A percentile compares a stretch with the other conserved stretches of the same genome.
Evolutionary conservation across 53 echinoderm and acorn worm genomes (phyloP).

Genomic region (Luidia sarsii): DNA sequence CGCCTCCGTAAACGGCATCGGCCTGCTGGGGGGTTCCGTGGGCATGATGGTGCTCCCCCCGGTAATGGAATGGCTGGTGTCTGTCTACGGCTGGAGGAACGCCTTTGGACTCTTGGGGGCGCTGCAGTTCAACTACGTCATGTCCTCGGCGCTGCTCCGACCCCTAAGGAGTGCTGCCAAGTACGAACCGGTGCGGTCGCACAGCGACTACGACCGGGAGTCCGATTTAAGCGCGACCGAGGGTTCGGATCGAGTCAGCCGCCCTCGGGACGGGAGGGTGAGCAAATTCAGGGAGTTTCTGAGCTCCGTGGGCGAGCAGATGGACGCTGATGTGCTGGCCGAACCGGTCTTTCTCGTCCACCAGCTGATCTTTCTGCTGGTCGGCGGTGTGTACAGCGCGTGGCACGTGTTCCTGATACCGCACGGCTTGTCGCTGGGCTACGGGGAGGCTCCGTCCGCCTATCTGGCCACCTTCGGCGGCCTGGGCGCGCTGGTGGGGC

Average conservation of each 20-base stretch:
- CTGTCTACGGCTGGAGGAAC: slow-evolving; percentile 12
- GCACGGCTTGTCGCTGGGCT: too few relatives aligned
- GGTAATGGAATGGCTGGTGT: too few relatives aligned
- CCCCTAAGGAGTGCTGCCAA: neutral
- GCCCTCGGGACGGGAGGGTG: too few relatives aligned
- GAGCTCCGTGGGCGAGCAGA: neutral
- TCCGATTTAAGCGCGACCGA: too few relatives aligned
- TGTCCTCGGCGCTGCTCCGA: slow-evolving; percentile 16
- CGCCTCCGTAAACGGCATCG: slow-evolving; percentile 10
- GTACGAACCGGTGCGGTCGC: too few relatives aligned
- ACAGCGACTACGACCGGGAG: too few relatives aligned
- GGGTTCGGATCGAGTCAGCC: too few relatives aligned
- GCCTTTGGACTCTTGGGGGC: slow-evolving; percentile 8
- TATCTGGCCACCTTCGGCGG: too few relatives aligned
- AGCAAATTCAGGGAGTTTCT: too few relatives aligned
- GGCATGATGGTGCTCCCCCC: slow-evolving; percentile 41
- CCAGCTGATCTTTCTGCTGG: neutral
- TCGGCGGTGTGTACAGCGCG: neutral
- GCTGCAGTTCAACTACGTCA: neutral
- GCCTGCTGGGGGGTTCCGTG: slow-evolving; percentile 12
- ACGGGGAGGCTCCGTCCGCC: too few relatives aligned
- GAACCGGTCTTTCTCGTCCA: neutral
- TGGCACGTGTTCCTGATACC: too few relatives aligned
- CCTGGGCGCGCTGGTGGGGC: slow-evolving; percentile 2
- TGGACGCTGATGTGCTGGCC: neutral